Base-by-base conservation (phyloP, 2,797 vertebrate genomes). In the Myotis myotis region DNA sequence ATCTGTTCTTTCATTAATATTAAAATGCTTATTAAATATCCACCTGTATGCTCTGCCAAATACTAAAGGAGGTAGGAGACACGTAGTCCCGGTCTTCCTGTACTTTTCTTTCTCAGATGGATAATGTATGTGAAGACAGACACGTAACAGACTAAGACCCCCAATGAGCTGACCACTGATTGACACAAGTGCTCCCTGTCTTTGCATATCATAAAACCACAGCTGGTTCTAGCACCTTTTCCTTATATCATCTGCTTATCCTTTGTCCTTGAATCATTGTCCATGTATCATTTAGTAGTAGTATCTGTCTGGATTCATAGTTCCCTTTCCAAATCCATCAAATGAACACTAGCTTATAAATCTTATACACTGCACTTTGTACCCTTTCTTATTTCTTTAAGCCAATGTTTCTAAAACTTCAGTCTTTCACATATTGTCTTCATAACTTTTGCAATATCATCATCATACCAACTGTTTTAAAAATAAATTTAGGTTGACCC, bases 111-210 rank as follows among this genome's bases (percentile, higher is more conserved):
- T 95, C 72, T 81, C 87, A 96, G 0, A 11, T 3, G 88, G 90
- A 93, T 89, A 96, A 72, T 2, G 0, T 17, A 23, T 8, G 82
- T 90, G 96, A 95, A 89, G 78, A 92, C 25, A 85, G 91, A 95
- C n/a, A 28, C 38, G 28, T 38, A 22, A 75, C 93, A 95, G 91
- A 72, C 72, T 2, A 7, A 68, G 91, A 47, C 51, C 19, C 66
- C 74, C 6, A n/a, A 2, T 11, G 47, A 90, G 38, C 47, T 55
- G 78, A 47, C 38, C 20, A 7, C 66, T 78, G 86, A 92, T 81
- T 10, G 85, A 70, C 60, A 33, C 17, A 91, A 94, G 76, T 10
- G 25, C 53, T 71, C 28, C 74, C n/a, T 94, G 17, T 95, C 94
- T 89, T 51, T 72, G 70, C 11, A 15, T 3, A 20, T 8, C 68